Conservation (phyloP, 2,888 invertebrate species). For the Acleris sparsana region DNA sequence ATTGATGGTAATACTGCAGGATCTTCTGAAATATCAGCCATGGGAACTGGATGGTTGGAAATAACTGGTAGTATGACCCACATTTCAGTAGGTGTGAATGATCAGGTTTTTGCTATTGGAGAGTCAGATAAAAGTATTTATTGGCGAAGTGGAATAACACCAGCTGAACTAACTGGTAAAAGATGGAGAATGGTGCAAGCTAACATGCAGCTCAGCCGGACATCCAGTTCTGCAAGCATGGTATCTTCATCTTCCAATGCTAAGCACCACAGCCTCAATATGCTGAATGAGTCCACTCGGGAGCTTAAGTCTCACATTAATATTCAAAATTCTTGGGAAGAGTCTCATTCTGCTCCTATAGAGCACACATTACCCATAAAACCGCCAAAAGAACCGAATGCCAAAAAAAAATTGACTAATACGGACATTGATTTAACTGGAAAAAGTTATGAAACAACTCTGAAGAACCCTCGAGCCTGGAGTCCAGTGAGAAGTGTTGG, state of each 20-base stretch:
- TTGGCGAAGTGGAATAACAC: constrained; percentile 89
- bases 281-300: constrained; percentile 66
- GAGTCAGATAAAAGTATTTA: constrained; percentile 92
- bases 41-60: constrained; percentile 94
- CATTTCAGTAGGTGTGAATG: constrained; percentile 93
- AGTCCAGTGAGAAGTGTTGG: constrained; percentile 94
- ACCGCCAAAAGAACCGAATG: constrained; percentile 61
- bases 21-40: constrained; percentile 89
- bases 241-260: constrained; percentile 85
- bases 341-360: constrained; percentile 89
- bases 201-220: constrained; percentile 91
- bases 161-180: constrained; percentile 92
- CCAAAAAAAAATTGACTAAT: constrained; percentile 63
- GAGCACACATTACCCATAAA: constrained; percentile 86
- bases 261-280: constrained; percentile 87
- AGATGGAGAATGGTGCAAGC: constrained; percentile 92
- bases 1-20: constrained; percentile 88
- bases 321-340: constrained; percentile 86
- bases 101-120: constrained; percentile 95
- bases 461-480: constrained; percentile 93
- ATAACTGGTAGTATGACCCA: constrained; percentile 93
- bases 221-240: constrained; percentile 91
- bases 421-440: constrained; percentile 83
- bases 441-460: constrained; percentile 87
- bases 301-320: constrained; percentile 80